Evolutionary conservation across 2,113 vertebrate species (phyloP).

Genomic region (Phylloscopus trochilus): DNA sequence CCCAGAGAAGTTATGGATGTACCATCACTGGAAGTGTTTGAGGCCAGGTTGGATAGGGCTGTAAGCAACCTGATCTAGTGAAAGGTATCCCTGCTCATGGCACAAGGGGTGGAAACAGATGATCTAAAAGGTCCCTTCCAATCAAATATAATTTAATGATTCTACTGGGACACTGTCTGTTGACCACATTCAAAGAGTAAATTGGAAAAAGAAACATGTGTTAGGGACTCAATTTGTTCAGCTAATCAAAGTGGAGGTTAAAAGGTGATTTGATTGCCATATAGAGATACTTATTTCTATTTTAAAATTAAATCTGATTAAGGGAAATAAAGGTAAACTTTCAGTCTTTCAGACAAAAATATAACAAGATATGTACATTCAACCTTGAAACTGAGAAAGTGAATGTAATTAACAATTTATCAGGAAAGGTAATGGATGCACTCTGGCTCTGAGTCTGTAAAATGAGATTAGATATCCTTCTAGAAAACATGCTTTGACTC

Average conservation of each 20-base stretch:
- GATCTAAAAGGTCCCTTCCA: background rate
- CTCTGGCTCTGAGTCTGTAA: background rate
- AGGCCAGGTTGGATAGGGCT: background rate
- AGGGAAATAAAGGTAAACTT: background rate
- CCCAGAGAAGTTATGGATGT: background rate
- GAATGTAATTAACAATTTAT: slow-evolving; percentile 45
- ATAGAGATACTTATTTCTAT: background rate
- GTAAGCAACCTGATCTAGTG: background rate
- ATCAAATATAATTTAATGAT: background rate
- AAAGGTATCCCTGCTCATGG: background rate
- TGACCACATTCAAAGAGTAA: background rate
- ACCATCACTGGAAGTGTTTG: background rate
- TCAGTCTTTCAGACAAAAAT: background rate
- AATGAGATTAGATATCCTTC: slow-evolving; percentile 36
- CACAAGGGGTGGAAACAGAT: background rate
- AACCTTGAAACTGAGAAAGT: slow-evolving; percentile 31
- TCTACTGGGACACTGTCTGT: background rate
- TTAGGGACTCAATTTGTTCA: background rate
- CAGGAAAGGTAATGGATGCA: background rate
- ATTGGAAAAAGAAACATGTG: background rate
- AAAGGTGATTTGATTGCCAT: background rate
- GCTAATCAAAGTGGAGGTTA: background rate
- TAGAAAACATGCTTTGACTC: slow-evolving; percentile 21
- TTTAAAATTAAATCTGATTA: background rate
- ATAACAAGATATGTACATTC: background rate